phyloP scores from a whole-genome alignment of 1,140 invertebrate species.

The Conus ventricosus region DNA sequence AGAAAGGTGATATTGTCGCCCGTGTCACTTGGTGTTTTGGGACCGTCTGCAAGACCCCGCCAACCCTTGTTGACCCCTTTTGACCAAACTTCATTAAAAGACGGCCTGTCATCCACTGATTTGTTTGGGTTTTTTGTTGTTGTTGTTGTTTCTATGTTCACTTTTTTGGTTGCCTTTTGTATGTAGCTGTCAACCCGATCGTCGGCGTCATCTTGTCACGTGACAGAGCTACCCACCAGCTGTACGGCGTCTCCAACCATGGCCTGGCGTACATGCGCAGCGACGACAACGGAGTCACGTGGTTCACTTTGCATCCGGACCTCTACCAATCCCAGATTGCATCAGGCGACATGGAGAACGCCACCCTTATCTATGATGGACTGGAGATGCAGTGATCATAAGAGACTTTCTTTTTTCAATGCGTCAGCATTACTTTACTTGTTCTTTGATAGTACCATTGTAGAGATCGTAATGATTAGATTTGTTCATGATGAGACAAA shows the following conservation, averaged over 20 bases:
- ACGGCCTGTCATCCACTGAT: no score
- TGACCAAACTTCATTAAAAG: no score
- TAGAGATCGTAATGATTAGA: no score
- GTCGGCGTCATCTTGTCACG: constrained; percentile 12
- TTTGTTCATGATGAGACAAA: background rate
- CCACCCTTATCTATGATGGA: background rate
- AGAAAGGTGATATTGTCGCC: no score
- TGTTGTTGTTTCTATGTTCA: no score
- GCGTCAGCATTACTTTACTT: no score
- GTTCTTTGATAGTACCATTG: no score
- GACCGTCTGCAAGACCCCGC: no score
- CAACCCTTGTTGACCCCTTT: no score
- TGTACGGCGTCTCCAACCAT: constrained; percentile 38
- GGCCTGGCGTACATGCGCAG: constrained; percentile 31
- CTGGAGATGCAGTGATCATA: background rate
- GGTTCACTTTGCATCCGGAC: constrained; percentile 1
- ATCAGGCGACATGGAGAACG: background rate
- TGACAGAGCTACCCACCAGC: constrained; percentile 3
- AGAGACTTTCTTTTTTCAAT: background rate
- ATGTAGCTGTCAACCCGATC: constrained; percentile 17
- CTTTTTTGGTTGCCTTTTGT: no score
- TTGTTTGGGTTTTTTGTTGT: no score
- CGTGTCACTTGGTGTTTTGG: background rate
- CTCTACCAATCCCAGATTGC: background rate
- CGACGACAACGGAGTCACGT: constrained; percentile 23